Conservation (phyloP, 2,797 vertebrate species). For the Zalophus californianus region DNA sequence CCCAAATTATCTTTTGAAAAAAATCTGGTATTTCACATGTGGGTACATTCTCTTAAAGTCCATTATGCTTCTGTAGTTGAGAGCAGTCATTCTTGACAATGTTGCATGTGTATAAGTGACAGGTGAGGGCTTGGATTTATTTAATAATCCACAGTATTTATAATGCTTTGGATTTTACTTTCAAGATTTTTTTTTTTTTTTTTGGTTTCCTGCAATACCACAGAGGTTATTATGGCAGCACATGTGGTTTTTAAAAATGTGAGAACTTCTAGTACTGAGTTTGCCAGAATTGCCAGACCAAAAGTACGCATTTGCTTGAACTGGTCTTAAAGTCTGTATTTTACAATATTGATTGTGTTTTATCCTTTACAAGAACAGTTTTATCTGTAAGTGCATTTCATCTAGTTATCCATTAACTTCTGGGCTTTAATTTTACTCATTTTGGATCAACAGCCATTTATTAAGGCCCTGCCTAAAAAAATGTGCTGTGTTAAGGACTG, state of each 20-base stretch:
- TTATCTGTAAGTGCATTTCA: neutral
- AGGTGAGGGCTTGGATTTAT: constrained; percentile 50
- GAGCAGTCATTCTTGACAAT: neutral
- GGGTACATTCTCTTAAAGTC: neutral
- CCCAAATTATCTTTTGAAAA: constrained; percentile 35
- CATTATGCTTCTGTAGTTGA: neutral
- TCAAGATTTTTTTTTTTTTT: constrained; percentile 72
- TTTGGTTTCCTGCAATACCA: constrained; percentile 70
- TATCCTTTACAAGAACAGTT: constrained; percentile 22
- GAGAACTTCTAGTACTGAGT: constrained; percentile 28
- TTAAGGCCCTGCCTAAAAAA: neutral
- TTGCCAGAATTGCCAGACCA: constrained; percentile 54
- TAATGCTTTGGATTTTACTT: constrained; percentile 63
- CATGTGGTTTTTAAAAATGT: constrained; percentile 68
- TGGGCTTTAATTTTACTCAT: constrained; percentile 28
- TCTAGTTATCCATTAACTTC: neutral
- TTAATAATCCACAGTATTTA: constrained; percentile 63
- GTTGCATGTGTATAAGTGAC: neutral
- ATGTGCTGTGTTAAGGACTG: neutral
- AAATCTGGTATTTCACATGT: neutral
- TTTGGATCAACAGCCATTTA: constrained; percentile 16
- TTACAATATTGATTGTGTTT: constrained; percentile 44
- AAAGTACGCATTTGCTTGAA: constrained; percentile 49
- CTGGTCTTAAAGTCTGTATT: constrained; percentile 51
- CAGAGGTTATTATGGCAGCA: constrained; percentile 67